Percentiles rank a stretch among this genome's conserved stretches.
These are phyloP conservation scores for Kryptolebias ocellatus DNA, from an alignment of 2,797 vertebrate species.

Conservation along the genomic window DNA sequence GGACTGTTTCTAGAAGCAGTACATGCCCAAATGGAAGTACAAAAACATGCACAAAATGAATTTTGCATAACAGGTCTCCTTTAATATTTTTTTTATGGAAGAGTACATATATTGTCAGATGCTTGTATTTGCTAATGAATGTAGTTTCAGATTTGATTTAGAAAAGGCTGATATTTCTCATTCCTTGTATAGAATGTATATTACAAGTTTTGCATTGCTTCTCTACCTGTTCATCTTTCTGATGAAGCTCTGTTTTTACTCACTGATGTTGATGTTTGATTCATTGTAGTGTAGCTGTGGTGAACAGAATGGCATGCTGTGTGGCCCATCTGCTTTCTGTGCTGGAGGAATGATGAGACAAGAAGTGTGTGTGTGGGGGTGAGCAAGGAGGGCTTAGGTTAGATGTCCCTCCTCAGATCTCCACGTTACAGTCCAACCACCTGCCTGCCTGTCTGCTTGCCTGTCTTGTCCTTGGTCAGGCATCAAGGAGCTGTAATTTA, in stretches of 20 bases:
- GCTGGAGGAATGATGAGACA: conserved; percentile 22
- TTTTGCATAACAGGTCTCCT: too few species aligned
- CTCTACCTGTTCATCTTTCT: conserved; percentile 5
- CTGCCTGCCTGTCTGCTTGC: conserved; percentile 53
- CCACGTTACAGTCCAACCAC: conserved; percentile 42
- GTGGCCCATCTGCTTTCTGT: conserved; percentile 75
- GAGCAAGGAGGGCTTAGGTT: conserved; percentile 41
- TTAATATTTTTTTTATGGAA: too few species aligned
- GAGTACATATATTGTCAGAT: too few species aligned
- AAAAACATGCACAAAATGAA: too few species aligned
- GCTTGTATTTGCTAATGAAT: too few species aligned
- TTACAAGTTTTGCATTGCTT: not conserved
- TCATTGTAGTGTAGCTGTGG: conserved; percentile 49
- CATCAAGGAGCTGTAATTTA: not conserved
- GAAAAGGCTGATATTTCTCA: too few species aligned
- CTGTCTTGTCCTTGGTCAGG: conserved; percentile 37
- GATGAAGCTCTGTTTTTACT: conserved; percentile 19
- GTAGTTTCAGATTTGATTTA: too few species aligned
- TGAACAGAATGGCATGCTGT: conserved; percentile 65
- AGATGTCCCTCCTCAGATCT: conserved; percentile 32
- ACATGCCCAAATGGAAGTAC: too few species aligned
- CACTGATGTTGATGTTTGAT: conserved; percentile 56
- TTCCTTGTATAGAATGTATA: too few species aligned
- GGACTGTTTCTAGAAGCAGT: too few species aligned
- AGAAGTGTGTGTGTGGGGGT: conserved; percentile 8